These are phyloP conservation scores for Zoanthus sansibaricus DNA, from an alignment of 92 coral and sea anemone genomes.

Conservation along the genomic window DNA sequence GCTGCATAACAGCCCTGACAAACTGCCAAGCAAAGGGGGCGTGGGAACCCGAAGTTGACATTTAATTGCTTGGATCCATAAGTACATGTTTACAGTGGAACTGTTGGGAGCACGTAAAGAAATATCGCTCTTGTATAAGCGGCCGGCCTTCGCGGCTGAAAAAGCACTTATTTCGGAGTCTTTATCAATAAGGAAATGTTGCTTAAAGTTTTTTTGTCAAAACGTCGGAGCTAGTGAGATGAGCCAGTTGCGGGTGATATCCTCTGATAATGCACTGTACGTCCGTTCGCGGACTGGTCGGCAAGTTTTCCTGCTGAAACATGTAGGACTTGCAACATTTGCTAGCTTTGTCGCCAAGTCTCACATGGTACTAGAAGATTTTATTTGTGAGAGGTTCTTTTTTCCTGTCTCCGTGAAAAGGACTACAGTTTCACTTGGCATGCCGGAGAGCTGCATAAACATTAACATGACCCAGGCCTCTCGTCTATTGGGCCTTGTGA, in stretches of 20 bases:
- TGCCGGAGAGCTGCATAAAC: not conserved
- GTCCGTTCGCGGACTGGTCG: constrained; percentile 61
- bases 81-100: no score
- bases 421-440: not conserved
- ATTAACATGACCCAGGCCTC: not conserved
- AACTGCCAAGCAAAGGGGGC: no score
- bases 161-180: constrained; percentile 61
- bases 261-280: no score
- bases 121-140: no score
- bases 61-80: no score
- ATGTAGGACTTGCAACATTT: constrained; percentile 64
- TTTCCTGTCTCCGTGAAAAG: not conserved
- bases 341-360: constrained; percentile 44
- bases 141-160: not conserved
- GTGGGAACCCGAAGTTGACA: no score
- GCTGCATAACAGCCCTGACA: no score
- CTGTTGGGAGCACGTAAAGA: no score
- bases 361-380: constrained; percentile 61
- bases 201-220: constrained; percentile 57
- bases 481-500: constrained; percentile 10
- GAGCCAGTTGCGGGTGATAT: constrained; percentile 55
- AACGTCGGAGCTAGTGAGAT: constrained; percentile 41
- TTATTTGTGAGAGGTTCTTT: not conserved
- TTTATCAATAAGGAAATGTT: constrained; percentile 55
- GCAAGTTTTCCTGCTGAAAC: constrained; percentile 55